Percentiles rank a stretch among this genome's conserved stretches.
Conservation (phyloP, 2,113 vertebrate species). For the Gymnogyps californianus region DNA sequence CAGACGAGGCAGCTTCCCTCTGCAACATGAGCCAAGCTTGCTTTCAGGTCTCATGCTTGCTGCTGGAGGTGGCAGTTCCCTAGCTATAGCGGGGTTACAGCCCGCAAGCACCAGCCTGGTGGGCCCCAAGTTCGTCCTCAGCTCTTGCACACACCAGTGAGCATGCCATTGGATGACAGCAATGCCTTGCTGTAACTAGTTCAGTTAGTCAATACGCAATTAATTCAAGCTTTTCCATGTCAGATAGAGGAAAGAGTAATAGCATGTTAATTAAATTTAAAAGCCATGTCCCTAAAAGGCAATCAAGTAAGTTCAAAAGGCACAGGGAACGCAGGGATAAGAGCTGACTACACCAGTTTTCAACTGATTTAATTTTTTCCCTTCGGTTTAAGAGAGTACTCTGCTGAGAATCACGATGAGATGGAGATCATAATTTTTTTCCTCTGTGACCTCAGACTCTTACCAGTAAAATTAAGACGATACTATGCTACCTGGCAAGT, state of each 20-base stretch:
- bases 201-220: neutral
- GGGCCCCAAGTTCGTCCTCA: neutral
- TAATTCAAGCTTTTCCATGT: neutral
- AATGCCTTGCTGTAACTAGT: neutral
- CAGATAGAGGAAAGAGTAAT: neutral
- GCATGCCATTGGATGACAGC: neutral
- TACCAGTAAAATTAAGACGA: neutral
- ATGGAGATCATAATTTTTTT: neutral
- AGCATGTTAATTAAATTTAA: neutral
- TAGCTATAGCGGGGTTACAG: neutral
- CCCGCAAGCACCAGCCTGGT: neutral
- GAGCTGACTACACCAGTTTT: neutral
- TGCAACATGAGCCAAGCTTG: neutral
- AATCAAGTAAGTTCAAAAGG: neutral
- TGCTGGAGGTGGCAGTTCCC: neutral
- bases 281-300: neutral
- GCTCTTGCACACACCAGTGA: neutral
- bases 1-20: neutral
- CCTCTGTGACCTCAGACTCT: neutral
- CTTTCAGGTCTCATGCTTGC: neutral
- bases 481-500: neutral
- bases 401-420: neutral
- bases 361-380: neutral
- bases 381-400: neutral
- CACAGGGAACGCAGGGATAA: neutral